Base-by-base conservation (phyloP, 2,113 vertebrate genomes). In the Chaetops frenatus region DNA sequence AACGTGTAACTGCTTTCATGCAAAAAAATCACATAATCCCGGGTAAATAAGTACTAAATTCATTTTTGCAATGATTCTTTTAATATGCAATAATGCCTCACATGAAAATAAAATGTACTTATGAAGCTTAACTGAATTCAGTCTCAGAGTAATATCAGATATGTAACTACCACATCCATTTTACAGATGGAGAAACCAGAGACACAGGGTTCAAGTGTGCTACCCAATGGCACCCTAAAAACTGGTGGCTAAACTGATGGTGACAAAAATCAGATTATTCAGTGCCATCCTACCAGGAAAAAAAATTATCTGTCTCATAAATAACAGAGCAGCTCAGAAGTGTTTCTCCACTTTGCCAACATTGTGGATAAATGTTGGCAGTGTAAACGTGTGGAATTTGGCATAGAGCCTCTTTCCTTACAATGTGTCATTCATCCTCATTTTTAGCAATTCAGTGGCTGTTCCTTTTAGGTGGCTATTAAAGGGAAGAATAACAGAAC, bases 331-430 rank as follows among this genome's bases (percentile, higher is more conserved):
- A 92, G 80, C 84, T 95, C 57, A 96, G 89, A 91, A 81, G 86
- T 60, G 69, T 95, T 95, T 79, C 69, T 81, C 66, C 62, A 71
- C 77, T 95, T 95, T 86, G 92, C 95, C 95, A 95, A 91, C 91
- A 72, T 61, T 94, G 92, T 95, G 96, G 92, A 92, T 93, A 95
- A 95, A 94, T 74, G 94, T 81, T 97, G 95, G 96, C 95, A 92
- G 83, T 38, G 48, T 62, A 81, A 95, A 95, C 35, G 95, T 95
- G 96, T 94, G 84, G 91, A 97, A 97, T 95, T 91, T 97, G 94
- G 96, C 94, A 2, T 3, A 42, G 13, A 76, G 89, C 84, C 95
- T 92, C 84, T 85, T 89, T 91, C 89, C 81, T 78, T 94, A 94
- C 93, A 96, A 76, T 94, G 87, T 92, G 78, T 95, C 93, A 95